These are phyloP conservation scores for Cryptoblepharus egeriae DNA, from an alignment of 2,797 vertebrate genomes.

Conservation along the genomic window DNA sequence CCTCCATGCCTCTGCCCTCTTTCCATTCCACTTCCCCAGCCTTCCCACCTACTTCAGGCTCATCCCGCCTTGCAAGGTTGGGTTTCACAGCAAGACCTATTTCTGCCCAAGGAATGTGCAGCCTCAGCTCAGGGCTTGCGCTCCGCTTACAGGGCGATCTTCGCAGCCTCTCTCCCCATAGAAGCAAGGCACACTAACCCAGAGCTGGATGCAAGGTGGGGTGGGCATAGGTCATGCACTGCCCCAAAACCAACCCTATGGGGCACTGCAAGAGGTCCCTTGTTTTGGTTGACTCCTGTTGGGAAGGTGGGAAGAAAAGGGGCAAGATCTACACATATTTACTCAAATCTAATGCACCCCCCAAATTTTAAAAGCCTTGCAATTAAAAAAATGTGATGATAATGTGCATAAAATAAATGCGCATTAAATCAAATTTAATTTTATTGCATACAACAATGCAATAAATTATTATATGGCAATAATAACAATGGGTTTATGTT, in stretches of 20 bases:
- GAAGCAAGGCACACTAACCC: background rate
- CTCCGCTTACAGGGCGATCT: background rate
- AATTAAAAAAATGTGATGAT: too few relatives aligned
- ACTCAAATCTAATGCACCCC: too few relatives aligned
- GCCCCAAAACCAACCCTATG: too few relatives aligned
- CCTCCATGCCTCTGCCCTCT: background rate
- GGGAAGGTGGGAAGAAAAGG: background rate
- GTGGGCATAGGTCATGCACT: background rate
- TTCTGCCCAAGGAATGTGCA: slow-evolving; percentile 16
- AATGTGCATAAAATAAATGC: too few relatives aligned
- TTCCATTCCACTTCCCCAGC: background rate
- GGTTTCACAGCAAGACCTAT: slow-evolving; percentile 18
- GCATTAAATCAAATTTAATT: too few relatives aligned
- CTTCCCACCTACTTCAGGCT: background rate
- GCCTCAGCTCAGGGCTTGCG: background rate
- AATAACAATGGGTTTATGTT: too few relatives aligned
- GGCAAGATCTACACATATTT: too few relatives aligned
- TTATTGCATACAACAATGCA: too few relatives aligned
- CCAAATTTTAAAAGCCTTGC: too few relatives aligned
- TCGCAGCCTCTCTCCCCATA: background rate
- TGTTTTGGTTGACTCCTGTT: background rate
- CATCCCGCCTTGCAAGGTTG: background rate
- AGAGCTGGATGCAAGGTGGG: background rate
- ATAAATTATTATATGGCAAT: too few relatives aligned
- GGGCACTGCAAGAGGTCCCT: background rate